phyloP scores from a whole-genome alignment of 2,113 vertebrate genomes.

The Ariopsis seemanni region DNA sequence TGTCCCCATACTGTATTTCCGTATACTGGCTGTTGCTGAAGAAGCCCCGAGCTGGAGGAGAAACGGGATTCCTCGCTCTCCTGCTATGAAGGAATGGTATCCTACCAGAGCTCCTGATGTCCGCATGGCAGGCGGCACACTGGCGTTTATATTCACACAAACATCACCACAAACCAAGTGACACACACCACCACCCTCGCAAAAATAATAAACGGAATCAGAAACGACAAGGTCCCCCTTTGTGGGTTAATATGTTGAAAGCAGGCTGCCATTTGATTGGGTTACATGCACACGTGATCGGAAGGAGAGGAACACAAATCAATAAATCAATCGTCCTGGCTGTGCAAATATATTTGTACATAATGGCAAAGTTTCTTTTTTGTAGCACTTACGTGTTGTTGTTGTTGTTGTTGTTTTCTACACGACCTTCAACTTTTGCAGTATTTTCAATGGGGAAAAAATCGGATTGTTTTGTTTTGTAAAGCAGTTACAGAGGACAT shows the following conservation, averaged over 20 bases:
- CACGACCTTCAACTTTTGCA: no score
- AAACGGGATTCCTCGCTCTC: slow-evolving; percentile 87
- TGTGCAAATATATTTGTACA: neutral
- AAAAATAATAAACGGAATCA: slow-evolving; percentile 82
- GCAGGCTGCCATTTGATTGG: slow-evolving; percentile 86
- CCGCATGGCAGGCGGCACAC: slow-evolving; percentile 74
- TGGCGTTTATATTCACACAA: slow-evolving; percentile 41
- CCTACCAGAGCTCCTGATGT: slow-evolving; percentile 82
- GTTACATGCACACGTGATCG: slow-evolving; percentile 84
- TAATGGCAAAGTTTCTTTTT: no score
- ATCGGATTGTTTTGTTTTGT: no score
- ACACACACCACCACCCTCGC: slow-evolving; percentile 65
- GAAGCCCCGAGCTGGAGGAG: slow-evolving; percentile 74
- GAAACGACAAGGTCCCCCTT: slow-evolving; percentile 83
- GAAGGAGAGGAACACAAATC: slow-evolving; percentile 90
- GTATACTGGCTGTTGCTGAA: slow-evolving; percentile 83
- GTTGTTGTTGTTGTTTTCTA: no score
- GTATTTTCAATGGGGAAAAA: no score
- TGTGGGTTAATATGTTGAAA: slow-evolving; percentile 89
- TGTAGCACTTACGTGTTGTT: no score
- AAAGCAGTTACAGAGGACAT: no score
- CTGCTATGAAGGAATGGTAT: slow-evolving; percentile 87
- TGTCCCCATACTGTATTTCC: slow-evolving; percentile 84
- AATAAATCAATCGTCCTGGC: slow-evolving; percentile 51
- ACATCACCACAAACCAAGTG: slow-evolving; percentile 29